Base-by-base conservation (phyloP, 2,797 vertebrate species). In the Sebastes iracundus region DNA sequence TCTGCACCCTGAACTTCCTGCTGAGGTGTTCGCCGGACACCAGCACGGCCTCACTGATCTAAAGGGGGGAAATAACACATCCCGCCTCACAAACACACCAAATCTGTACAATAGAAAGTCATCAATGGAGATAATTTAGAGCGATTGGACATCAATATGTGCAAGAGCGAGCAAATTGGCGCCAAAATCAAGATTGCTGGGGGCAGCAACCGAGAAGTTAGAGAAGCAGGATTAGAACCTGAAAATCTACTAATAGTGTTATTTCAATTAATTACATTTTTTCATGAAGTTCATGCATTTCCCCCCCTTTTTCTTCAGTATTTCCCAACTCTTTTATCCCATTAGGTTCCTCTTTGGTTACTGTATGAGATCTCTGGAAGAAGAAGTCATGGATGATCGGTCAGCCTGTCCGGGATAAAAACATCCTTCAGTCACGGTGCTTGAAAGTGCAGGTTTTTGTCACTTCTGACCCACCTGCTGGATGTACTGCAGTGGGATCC, bases 31-130 rank as follows among this genome's bases (percentile, higher is more conserved):
- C 97, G 14, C 98, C 98, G 0, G 98, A 98, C n/a, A 80, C 94
- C 80, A 99, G 74, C 70, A 98, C 90, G 0, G 95, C 91, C 75
- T 97, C 96, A 20, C 95, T 97, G 86, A 99, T 92, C 98, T 99
- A 83, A 83, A 16, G 81, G 63, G 20, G 13, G 49, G 38, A 80
- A 65, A 83, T n/a, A 60, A 85, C 55, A 64, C 33, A 79, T 38
- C 30, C 46, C 42, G 22, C n/a, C 64, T 88, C 75, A 83, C 49
- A 75, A 66, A 75, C 64, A 62, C 33, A 16, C 22, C 42, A 14
- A 53, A 81, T 82, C 76, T 69, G 75, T 27, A 11, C 27, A 10
- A 63, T 11, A 22, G 23, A 22, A 49, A 63, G 25, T 74, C 33
- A 87, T 65, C 83, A 53, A 59, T 67, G 67, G 35, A 58, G 49